Percentiles rank a stretch among this genome's conserved stretches.
Conservation (phyloP, 2,113 vertebrate genomes). For the Amazona vittata region DNA sequence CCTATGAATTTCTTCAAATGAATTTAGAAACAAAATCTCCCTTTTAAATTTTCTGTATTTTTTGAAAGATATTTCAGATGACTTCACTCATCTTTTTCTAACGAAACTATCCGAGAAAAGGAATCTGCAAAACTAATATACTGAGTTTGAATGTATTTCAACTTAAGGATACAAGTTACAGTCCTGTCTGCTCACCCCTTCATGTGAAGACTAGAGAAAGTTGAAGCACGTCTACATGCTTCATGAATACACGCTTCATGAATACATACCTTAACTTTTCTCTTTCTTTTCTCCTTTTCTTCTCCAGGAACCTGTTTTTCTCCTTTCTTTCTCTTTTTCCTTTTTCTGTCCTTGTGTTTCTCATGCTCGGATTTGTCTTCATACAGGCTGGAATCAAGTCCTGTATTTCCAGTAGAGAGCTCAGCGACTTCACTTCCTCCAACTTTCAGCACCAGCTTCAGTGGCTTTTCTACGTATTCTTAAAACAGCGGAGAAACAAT, state of each 20-base stretch:
- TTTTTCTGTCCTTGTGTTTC: conserved; percentile 90
- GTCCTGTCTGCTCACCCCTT: neutral
- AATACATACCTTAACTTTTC: conserved; percentile 58
- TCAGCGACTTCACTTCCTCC: conserved; percentile 92
- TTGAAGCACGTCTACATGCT: rapidly evolving
- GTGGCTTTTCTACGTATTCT: conserved; percentile 86
- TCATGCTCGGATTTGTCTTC: conserved; percentile 85
- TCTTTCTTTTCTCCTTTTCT: conserved; percentile 87
- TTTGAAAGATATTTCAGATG: neutral
- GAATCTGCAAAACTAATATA: neutral
- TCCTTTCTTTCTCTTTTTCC: conserved; percentile 94
- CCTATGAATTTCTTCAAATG: neutral
- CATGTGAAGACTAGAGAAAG: neutral
- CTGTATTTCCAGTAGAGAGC: conserved; percentile 86
- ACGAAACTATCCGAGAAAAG: neutral
- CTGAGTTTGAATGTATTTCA: neutral
- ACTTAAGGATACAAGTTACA: neutral
- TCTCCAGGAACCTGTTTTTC: conserved; percentile 86
- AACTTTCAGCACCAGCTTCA: conserved; percentile 96
- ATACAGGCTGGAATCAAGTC: conserved; percentile 79
- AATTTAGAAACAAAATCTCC: neutral
- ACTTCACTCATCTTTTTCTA: neutral
- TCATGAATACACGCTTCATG: neutral
- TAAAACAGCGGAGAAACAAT: neutral
- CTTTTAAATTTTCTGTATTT: neutral